Base-by-base conservation (phyloP, 2,113 vertebrate species). In the Ahaetulla prasina region DNA sequence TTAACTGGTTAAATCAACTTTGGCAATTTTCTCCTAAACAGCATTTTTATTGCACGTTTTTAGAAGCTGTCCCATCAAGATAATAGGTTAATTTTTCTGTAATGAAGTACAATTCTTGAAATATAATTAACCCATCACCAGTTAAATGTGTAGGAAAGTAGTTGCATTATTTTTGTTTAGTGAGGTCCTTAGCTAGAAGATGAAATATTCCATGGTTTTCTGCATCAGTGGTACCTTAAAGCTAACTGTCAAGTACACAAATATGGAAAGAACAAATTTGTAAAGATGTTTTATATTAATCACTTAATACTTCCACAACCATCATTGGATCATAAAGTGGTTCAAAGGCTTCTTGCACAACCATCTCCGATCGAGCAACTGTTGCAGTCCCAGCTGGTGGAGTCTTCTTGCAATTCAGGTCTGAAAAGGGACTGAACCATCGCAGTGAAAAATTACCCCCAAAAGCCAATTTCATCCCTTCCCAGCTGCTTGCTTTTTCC, bases 351-450 rank as follows among this genome's bases (percentile, higher is more conserved):
- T 91, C 96, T 87, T 97, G 97, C 47, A 89, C 94, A 95, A 96
- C 94, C 90, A 96, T 97, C 85, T 98, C 98, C 90, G 97, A 97
- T 0, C 94, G 95, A 25, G 97, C 89, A 47, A 92, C 52, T 2
- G 95, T 52, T 20, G 91, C 93, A 0, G 18, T 96, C 43, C 96
- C 95, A 0, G 90, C 39, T 0, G 95, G 94, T 0, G 1, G 93
- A 0, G 80, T 89, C 63, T 30, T 96, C 95, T 92, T 54, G 45
- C 96, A 98, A 93, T 45, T 96, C 91, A 98, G 95, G 43, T 97
- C 96, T 0, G 98, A 94, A 91, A 99, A 99, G 3, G 99, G 99
- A 94, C 95, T 99, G 96, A 98, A 97, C 99, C 99, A 99, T 74
- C 96, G 95, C 89, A 97, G 95, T 85, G 99, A 99, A 55, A 98